Evolutionary conservation across 1,140 invertebrate genomes (phyloP).

Genomic region (Macrobrachium rosenbergii): DNA sequence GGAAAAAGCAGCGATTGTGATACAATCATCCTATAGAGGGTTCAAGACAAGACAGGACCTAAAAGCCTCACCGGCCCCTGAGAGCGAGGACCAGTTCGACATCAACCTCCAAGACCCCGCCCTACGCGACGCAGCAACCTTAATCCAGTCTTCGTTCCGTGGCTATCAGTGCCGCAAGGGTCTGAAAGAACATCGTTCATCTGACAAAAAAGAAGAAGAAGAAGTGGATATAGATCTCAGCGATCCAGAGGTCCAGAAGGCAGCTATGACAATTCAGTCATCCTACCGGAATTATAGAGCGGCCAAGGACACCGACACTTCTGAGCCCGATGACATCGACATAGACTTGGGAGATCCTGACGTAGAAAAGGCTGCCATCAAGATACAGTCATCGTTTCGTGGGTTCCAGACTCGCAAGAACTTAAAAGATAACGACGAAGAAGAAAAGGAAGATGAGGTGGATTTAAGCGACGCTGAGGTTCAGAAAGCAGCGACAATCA

Average conservation of each 20-base stretch:
- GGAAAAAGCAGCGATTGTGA: not conserved
- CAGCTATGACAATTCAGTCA: too few species aligned
- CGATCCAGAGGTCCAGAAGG: constrained; percentile 6
- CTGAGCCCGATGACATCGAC: not conserved
- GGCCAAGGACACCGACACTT: not conserved
- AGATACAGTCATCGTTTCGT: constrained; percentile 17
- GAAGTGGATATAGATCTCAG: too few species aligned
- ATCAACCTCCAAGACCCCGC: not conserved
- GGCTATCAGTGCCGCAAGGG: not conserved
- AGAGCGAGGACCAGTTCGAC: not conserved
- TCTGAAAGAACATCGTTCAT: too few species aligned
- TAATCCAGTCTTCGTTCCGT: not conserved
- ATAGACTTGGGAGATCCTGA: constrained; percentile 1
- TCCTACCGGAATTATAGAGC: not conserved
- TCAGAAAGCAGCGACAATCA: constrained; percentile 2
- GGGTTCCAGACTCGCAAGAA: not conserved
- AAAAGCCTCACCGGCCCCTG: not conserved
- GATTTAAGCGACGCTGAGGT: constrained; percentile 21
- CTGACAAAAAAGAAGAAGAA: not conserved
- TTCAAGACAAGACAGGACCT: constrained; percentile 21
- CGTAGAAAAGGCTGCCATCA: not conserved
- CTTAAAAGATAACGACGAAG: not conserved
- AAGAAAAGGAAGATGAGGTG: not conserved
- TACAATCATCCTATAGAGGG: not conserved
- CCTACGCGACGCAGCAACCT: not conserved